Evolutionary conservation across 2,113 vertebrate species (phyloP).

Genomic region (Ploceus nigricollis): DNA sequence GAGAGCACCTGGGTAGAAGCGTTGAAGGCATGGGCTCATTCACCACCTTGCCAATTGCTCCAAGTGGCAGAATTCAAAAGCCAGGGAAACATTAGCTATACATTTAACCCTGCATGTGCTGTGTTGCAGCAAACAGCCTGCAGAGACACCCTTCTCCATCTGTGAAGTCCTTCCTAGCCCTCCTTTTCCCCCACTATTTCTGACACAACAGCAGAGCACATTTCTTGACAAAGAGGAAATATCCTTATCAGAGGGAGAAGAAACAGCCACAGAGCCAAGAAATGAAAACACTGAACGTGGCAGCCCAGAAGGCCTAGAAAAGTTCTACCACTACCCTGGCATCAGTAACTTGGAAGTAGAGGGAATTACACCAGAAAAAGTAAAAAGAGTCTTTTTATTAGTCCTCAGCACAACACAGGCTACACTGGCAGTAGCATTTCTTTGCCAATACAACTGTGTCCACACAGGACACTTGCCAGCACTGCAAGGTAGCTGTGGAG

Average conservation of each 20-base stretch:
- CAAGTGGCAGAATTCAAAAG: slow-evolving; percentile 32
- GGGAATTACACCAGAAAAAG: neutral
- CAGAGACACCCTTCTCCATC: neutral
- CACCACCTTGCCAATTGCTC: slow-evolving; percentile 14
- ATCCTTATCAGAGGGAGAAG: neutral
- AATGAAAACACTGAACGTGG: neutral
- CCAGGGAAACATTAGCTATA: neutral
- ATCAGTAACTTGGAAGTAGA: neutral
- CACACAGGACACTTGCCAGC: neutral
- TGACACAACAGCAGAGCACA: neutral
- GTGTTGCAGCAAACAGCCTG: neutral
- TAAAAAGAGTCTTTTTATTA: slow-evolving; percentile 32
- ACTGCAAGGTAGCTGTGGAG: neutral
- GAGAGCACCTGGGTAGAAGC: slow-evolving; percentile 4
- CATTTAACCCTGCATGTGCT: neutral
- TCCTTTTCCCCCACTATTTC: neutral
- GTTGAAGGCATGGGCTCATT: neutral
- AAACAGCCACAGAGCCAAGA: neutral
- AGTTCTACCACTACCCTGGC: neutral
- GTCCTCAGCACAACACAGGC: neutral
- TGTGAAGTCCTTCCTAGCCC: neutral
- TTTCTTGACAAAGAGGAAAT: neutral
- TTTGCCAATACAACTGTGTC: slow-evolving; percentile 25
- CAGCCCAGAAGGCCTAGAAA: neutral
- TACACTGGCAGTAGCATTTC: neutral